Evolutionary conservation across 2,113 vertebrate species (phyloP).

Genomic region (Hemiscyllium ocellatum): DNA sequence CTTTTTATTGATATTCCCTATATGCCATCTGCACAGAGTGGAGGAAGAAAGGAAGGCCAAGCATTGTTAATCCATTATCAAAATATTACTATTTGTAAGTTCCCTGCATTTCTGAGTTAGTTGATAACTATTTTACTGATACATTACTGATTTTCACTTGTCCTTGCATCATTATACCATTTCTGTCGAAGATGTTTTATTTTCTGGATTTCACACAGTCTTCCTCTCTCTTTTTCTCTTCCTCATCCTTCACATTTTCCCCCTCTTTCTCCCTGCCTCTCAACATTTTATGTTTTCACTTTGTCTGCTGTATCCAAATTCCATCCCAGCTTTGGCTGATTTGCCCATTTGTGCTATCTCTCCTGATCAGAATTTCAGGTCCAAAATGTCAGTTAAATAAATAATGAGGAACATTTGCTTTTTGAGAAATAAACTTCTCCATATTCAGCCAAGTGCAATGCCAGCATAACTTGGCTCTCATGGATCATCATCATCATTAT

Average conservation of each 20-base stretch:
- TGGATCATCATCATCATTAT: neutral
- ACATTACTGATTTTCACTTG: neutral
- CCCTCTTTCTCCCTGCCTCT: neutral
- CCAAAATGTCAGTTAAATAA: neutral
- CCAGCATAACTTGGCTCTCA: neutral
- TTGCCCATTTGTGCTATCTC: neutral
- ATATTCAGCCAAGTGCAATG: neutral
- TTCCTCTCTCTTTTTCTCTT: neutral
- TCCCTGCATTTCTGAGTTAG: neutral
- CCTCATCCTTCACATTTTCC: neutral
- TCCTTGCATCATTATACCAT: neutral
- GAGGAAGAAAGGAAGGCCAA: neutral
- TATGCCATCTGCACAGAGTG: neutral
- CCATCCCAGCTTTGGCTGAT: neutral
- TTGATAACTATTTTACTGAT: neutral
- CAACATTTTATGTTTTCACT: neutral
- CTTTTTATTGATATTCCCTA: neutral
- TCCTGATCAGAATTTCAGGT: neutral
- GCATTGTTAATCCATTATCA: neutral
- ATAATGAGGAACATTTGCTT: neutral
- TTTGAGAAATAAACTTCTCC: neutral
- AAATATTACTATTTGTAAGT: neutral
- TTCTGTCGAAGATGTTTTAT: neutral
- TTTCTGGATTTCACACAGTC: neutral
- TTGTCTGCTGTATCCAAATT: neutral